Conservation (phyloP, 2,797 vertebrate species). For the Macropus fuliginosus region DNA sequence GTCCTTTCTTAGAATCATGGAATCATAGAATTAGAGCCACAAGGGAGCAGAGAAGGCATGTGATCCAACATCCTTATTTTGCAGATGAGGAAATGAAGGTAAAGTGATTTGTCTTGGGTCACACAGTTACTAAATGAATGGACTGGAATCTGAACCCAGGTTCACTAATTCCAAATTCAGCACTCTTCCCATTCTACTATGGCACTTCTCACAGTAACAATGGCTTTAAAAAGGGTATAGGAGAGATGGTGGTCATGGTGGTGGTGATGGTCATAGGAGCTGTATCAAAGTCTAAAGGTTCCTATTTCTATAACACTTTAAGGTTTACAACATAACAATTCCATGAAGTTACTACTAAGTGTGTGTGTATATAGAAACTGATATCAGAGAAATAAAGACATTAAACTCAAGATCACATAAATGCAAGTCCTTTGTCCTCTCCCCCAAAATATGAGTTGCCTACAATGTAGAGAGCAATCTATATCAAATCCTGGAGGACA, state of each 20-base stretch:
- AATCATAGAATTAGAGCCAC: too few species aligned
- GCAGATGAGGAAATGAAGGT: too few species aligned
- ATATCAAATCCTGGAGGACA: neutral
- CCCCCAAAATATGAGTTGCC: neutral
- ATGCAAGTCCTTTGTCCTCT: neutral
- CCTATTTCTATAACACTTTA: neutral
- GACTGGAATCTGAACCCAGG: too few species aligned
- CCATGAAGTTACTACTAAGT: neutral
- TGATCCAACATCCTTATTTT: too few species aligned
- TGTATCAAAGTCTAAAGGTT: neutral
- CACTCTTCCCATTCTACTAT: neutral
- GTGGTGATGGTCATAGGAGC: neutral
- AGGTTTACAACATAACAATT: neutral
- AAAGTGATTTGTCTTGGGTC: too few species aligned
- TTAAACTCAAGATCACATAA: neutral
- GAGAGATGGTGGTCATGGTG: neutral
- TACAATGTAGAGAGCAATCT: neutral
- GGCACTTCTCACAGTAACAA: neutral
- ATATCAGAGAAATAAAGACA: neutral
- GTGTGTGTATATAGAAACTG: neutral
- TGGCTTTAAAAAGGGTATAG: neutral
- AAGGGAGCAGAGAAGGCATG: too few species aligned
- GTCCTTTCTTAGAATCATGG: too few species aligned
- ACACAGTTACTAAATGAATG: too few species aligned
- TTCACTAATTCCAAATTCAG: too few species aligned